Evolutionary conservation across 2,888 invertebrate genomes (phyloP), one percentile per base, ranked within the genome.

Genomic region (Perithous albicinctus): DNA sequence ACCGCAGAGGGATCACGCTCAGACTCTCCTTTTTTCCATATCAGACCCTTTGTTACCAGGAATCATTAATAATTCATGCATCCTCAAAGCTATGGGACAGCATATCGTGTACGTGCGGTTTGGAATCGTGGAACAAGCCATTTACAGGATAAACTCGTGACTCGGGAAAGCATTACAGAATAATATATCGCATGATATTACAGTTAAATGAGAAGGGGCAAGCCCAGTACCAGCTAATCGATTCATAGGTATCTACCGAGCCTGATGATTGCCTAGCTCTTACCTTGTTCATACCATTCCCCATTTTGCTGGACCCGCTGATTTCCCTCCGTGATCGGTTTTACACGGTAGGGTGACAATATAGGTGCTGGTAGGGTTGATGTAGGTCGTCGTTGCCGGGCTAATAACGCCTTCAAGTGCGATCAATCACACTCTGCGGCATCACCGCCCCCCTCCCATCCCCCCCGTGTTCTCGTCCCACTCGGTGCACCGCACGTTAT

Each of bases 251-350:
- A 20, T 8, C 12, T 5, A 63, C 23, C 7, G 20, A 46, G 26
- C 12, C 29, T 38, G 26, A n/a, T n/a, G n/a, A 80, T 70, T 70
- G 46, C 35, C 7, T 77, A 3, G 56, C 46, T 70, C 82, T 43
- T 86, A 97, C 97, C 96, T 97, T 97, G 94, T 97, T 97, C 97
- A 97, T 97, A 93, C 97, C 97, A 96, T 97, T 97, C 94, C 97
- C 97, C 97, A 97, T 85, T 79, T 78, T 95, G 93, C 90, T 93
- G 93, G 93, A 87, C 90, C 93, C 73, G 69, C 59, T 51, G 72
- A 80, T 70, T 63, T 54, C 61, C 5, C 51, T 64, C 73, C 83
- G 81, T 78, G 69, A 64, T 82, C n/a, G 23, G 69, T 46, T 56
- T 61, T 59, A 48, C 61, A 66, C 61, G 51, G 38, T n/a, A 56